These are phyloP conservation scores for Electrophaes corylata DNA, from an alignment of 2,888 invertebrate genomes.

Conservation along the genomic window DNA sequence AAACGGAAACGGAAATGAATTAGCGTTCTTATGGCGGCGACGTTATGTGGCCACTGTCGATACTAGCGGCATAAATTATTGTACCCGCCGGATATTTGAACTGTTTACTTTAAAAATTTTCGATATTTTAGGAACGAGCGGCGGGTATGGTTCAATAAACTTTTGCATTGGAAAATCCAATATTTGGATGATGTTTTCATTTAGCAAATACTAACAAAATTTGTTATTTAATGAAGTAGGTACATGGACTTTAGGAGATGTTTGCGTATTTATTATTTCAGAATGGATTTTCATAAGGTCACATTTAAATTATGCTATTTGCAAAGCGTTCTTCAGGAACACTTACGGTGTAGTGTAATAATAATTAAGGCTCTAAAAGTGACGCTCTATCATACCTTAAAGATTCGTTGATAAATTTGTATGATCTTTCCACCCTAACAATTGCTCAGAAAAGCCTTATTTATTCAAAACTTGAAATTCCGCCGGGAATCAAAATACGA, in stretches of 20 bases:
- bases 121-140: neutral
- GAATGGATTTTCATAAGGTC: no score
- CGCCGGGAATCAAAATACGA: slow-evolving; percentile 16
- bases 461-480: slow-evolving; percentile 20
- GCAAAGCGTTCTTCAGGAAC: no score
- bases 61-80: slow-evolving; percentile 21
- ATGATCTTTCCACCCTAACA: slow-evolving; percentile 5
- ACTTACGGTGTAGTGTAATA: no score
- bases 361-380: no score
- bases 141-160: neutral
- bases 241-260: no score
- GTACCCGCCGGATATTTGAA: neutral
- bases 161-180: neutral
- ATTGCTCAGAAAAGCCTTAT: slow-evolving; percentile 1
- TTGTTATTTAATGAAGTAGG: no score
- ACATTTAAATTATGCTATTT: no score
- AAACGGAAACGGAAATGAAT: slow-evolving; percentile 55
- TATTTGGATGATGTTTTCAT: neutral
- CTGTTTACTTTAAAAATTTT: slow-evolving; percentile 6
- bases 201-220: neutral
- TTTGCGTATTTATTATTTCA: no score
- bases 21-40: slow-evolving; percentile 59
- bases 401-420: no score
- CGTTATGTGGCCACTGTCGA: slow-evolving; percentile 26
- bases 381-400: no score